Percentiles rank a stretch among this genome's conserved stretches.
Conservation (phyloP, 53 echinoderm and acorn worm genomes). For the Apostichopus leukothele region DNA sequence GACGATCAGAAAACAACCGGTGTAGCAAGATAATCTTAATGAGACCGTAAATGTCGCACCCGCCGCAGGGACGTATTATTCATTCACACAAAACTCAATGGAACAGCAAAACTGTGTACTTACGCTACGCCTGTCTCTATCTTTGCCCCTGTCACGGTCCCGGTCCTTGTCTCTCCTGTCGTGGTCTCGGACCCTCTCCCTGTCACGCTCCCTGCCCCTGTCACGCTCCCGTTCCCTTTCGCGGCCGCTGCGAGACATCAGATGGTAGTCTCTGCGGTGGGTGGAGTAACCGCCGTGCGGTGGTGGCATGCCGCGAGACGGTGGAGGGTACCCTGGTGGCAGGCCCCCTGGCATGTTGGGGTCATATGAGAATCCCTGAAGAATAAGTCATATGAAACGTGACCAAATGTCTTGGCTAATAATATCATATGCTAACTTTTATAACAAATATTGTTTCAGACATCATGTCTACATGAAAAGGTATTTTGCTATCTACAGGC, state of each 20-base stretch:
- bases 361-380: slow-evolving; percentile 55
- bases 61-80: too few species aligned
- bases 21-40: too few species aligned
- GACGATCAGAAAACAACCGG: too few species aligned
- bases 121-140: slow-evolving; percentile 54
- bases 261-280: slow-evolving; percentile 56
- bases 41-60: too few species aligned
- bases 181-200: slow-evolving; percentile 56
- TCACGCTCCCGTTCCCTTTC: slow-evolving; percentile 72
- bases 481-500: too few species aligned
- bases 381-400: not conserved
- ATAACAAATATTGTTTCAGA: too few species aligned
- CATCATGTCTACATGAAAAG: too few species aligned
- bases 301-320: slow-evolving; percentile 56
- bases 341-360: slow-evolving; percentile 53
- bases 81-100: too few species aligned
- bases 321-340: slow-evolving; percentile 59
- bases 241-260: slow-evolving; percentile 45
- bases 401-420: not conserved
- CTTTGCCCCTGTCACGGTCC: slow-evolving; percentile 53
- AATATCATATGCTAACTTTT: too few species aligned
- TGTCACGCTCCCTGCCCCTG: slow-evolving; percentile 61
- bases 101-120: not conserved
- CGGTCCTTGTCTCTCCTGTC: slow-evolving; percentile 61
- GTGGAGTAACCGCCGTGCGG: slow-evolving; percentile 69